Base-by-base conservation (phyloP, 2,888 invertebrate genomes). In the Erebia palarica region DNA sequence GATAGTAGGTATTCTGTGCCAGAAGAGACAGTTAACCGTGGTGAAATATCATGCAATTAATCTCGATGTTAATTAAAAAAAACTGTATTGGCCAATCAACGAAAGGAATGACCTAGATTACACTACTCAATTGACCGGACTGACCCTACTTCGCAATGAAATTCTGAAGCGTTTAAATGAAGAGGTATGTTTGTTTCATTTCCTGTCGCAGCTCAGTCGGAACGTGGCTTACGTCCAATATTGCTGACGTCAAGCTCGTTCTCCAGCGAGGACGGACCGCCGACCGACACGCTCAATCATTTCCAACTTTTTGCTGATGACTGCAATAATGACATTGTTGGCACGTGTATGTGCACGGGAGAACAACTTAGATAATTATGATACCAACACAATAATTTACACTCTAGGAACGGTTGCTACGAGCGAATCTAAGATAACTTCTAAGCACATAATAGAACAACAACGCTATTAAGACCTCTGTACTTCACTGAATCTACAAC, bases 241-340 rank as follows among this genome's bases (percentile, higher is more conserved):
- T 81, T 80, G 80, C 78, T 77, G 81, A 80, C 81, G 80, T 78
- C 77, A 78, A 77, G 73, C 77, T 73, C 76, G 77, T 78, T 78
- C 65, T 51, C 58, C 51, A 68, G 44, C 73, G 70, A 47, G 18
- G 47, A 16, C 36, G 44, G 8, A 18, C 57, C 65, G 65, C 14
- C 65, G 64, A 74, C 73, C 53, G 64, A 74, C 72, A 71, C 71
- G 79, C 82, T 84, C 85, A 85, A 89, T 86, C 85, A 86, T 89
- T 86, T 81, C 84, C 86, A 85, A 91, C 89, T 88, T 85, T 82
- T 84, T 85, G 87, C 84, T 87, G 90, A 91, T 89, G 86, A 85
- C 84, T 83, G 78, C 79, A 81, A 79, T 90, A 87, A 90, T 86
- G 85, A 85, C 85, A 89, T 88, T 84, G 85, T 84, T 78, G 55